Percentiles rank a stretch among this genome's conserved stretches.
These are phyloP conservation scores for Zeuzera pyrina DNA, from an alignment of 2,888 invertebrate genomes.

Conservation along the genomic window DNA sequence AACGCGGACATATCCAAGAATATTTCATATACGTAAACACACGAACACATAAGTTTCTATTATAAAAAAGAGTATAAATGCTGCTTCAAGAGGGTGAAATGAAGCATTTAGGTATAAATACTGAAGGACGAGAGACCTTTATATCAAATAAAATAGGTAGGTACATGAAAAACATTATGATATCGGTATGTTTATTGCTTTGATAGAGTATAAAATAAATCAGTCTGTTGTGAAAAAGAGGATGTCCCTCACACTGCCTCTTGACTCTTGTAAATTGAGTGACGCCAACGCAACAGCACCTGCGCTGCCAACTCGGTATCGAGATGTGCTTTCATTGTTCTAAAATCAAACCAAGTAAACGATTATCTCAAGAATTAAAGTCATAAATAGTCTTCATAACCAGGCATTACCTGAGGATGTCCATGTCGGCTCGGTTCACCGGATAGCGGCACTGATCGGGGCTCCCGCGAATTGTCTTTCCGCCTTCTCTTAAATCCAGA, in stretches of 20 bases:
- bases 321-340: slow-evolving; percentile 22
- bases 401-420: slow-evolving; percentile 16
- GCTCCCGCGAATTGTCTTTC: slow-evolving; percentile 29
- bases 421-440: slow-evolving; percentile 45
- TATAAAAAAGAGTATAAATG: too few relatives aligned
- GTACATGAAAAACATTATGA: not conserved
- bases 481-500: slow-evolving; percentile 34
- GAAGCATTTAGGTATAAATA: too few relatives aligned
- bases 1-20: too few relatives aligned
- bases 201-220: slow-evolving; percentile 5
- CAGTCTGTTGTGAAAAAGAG: slow-evolving; percentile 50
- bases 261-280: slow-evolving; percentile 39
- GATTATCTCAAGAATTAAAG: not conserved
- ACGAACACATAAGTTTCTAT: too few relatives aligned
- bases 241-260: slow-evolving; percentile 51
- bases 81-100: too few relatives aligned
- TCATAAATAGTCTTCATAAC: too few relatives aligned
- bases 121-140: too few relatives aligned
- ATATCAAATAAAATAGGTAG: too few relatives aligned
- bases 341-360: not conserved
- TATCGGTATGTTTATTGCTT: too few relatives aligned
- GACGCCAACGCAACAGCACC: slow-evolving; percentile 38
- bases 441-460: slow-evolving; percentile 53
- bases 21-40: too few relatives aligned
- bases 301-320: slow-evolving; percentile 32